Evolutionary conservation across 2,113 vertebrate genomes (phyloP), one percentile per base, ranked within the genome.

Genomic region (Barbus barbus): DNA sequence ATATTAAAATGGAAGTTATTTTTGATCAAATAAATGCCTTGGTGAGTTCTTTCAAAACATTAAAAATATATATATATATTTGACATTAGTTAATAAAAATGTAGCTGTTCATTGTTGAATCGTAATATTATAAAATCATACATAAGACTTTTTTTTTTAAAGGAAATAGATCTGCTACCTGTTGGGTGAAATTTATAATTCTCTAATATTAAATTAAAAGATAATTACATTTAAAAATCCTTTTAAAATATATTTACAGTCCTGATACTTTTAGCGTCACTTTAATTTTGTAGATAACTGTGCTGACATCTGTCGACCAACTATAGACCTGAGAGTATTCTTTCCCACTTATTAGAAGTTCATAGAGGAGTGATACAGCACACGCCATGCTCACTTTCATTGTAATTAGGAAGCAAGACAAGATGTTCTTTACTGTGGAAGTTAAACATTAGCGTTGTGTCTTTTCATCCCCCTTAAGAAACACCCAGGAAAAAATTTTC

Each of bases 261-360:
- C 83, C 80, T 74, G 75, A 90, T 73, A 87, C 75, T 67, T 85
- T 88, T 84, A 88, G 87, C 65, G 22, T 81, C 75, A 81, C 83
- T 78, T 69, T 76, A 84, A 89, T 84, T 88, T 89, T 65, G 48
- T 83, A 82, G 18, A 60, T 14, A 78, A 83, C 86, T 89, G 87
- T 80, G 86, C 82, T 84, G 88, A 88, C 87, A 90, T 89, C 88
- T 90, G 91, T 88, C 86, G 22, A 71, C 87, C 87, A 86, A 73
- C 82, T 36, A 41, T 44, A 89, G 89, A 81, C 82, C 75, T 73
- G 31, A 77, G 67, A 78, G 63, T 85, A 31, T 85, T 56, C 69
- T 44, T 61, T 73, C 63, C 22, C 2, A 44, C 77, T 78, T 81
- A 85, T 80, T 78, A 61, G 74, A 69, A 28, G 60, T 44, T 84